Base-by-base conservation (phyloP, 2,888 invertebrate species). In the Nemotelus pantherinus region DNA sequence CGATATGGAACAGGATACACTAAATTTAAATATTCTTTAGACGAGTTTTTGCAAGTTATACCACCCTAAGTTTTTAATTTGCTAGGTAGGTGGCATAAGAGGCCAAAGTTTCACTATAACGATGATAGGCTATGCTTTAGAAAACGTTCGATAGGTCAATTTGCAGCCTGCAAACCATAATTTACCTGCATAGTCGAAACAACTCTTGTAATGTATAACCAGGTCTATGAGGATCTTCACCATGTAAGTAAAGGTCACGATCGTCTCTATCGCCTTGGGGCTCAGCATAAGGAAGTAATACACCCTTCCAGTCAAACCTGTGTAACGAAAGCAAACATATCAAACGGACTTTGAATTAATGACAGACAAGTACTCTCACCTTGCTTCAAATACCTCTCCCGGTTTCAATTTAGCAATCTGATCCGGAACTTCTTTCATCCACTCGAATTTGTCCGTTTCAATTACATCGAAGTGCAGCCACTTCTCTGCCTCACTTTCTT, bases 201-300 rank as follows among this genome's bases (percentile, higher is more conserved):
- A 98, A 86, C 87, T 98, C 98, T 81, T 94, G 94, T 9, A 98
- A 85, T 0, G 96, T 93, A 86, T 98, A 98, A 0, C 98, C 98
- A 2, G 98, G 95, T 79, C 96, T 89, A 79, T 93, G 93, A 5
- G 96, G 94, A 85, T 98, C 98, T 81, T 95, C 94, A 0, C 97
- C 97, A 86, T 98, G 98, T 86, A 98, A 95, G 86, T 96, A 96
- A 25, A 98, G 89, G 58, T 92, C 93, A 45, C 90, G 85, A 3
- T 86, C 83, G 80, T 90, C 90, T 68, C 89, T 89, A 77, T 90
- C 89, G 0, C 89, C 89, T 77, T 89, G 83, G 72, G 89, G 90
- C 67, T 92, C 91, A 58, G 89, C 88, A 82, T 92, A 95, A 0
- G 95, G 94, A 75, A 95, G 84, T 0, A 96, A 87, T 82, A 93